Evolutionary conservation across 2,797 vertebrate species (phyloP).

Genomic region (Lerista edwardsae): DNA sequence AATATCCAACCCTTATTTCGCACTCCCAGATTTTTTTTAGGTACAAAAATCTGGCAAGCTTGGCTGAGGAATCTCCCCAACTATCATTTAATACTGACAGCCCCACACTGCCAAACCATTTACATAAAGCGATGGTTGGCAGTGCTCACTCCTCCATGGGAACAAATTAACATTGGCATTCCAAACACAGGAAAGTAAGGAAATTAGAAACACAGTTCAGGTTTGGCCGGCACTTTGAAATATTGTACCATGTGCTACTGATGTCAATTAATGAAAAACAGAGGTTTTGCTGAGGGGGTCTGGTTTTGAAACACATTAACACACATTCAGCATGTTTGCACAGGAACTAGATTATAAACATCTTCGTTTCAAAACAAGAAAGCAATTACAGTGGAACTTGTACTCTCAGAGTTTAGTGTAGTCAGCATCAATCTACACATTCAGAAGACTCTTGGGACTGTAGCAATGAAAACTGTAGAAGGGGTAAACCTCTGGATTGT

Average conservation of each 20-base stretch:
- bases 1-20: slow-evolving; percentile 31
- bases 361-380: slow-evolving; percentile 82
- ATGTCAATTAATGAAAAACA: slow-evolving; percentile 87
- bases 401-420: slow-evolving; percentile 60
- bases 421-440: neutral
- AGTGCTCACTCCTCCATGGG: slow-evolving; percentile 78
- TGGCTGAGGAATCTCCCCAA: slow-evolving; percentile 65
- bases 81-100: slow-evolving; percentile 74
- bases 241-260: slow-evolving; percentile 83
- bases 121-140: slow-evolving; percentile 80
- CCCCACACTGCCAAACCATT: slow-evolving; percentile 72
- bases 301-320: slow-evolving; percentile 84
- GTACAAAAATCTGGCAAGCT: slow-evolving; percentile 74
- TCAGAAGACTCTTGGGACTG: neutral
- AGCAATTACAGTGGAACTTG: slow-evolving; percentile 78
- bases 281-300: slow-evolving; percentile 78
- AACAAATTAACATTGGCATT: slow-evolving; percentile 87
- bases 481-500: neutral
- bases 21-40: slow-evolving; percentile 60
- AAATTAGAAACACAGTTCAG: slow-evolving; percentile 85
- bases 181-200: slow-evolving; percentile 84
- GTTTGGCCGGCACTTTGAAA: slow-evolving; percentile 85
- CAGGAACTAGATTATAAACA: slow-evolving; percentile 81
- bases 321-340: slow-evolving; percentile 86
- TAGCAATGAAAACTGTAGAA: neutral